Evolutionary conservation across 2,113 vertebrate genomes (phyloP).

Genomic region (Ornithorhynchus anatinus): DNA sequence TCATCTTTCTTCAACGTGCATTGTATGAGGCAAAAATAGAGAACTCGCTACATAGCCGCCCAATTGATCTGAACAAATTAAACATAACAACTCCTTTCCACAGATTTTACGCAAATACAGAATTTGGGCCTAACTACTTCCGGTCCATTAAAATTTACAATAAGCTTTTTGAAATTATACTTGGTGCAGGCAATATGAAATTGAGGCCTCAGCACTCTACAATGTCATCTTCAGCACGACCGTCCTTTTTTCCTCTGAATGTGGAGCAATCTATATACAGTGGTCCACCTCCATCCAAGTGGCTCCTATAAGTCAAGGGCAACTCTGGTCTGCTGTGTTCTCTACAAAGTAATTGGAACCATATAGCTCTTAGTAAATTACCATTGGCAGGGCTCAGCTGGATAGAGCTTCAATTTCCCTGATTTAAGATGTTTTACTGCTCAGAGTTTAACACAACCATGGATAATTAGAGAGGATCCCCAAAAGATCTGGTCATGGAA

Average conservation of each 20-base stretch:
- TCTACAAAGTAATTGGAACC: not conserved
- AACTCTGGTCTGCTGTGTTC: not conserved
- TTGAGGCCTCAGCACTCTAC: not conserved
- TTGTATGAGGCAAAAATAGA: no score
- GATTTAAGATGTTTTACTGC: constrained; percentile 4
- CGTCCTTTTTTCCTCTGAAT: not conserved
- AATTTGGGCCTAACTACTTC: no score
- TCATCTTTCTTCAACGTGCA: no score
- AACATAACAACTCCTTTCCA: no score
- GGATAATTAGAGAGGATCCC: not conserved
- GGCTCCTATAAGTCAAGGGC: not conserved
- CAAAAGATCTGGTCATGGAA: not conserved
- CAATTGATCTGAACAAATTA: no score
- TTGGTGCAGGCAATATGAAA: not conserved
- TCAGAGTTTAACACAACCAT: constrained; percentile 5
- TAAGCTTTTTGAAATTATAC: no score
- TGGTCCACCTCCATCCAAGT: not conserved
- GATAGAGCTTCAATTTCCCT: constrained; percentile 17
- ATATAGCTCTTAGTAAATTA: not conserved
- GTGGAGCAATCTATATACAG: not conserved
- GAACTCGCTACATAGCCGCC: no score
- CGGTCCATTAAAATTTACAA: no score
- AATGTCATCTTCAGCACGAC: not conserved
- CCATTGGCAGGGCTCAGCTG: constrained; percentile 27
- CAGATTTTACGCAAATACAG: no score